These are phyloP conservation scores for Acheta domesticus DNA, from an alignment of 2,888 invertebrate species.

Conservation along the genomic window DNA sequence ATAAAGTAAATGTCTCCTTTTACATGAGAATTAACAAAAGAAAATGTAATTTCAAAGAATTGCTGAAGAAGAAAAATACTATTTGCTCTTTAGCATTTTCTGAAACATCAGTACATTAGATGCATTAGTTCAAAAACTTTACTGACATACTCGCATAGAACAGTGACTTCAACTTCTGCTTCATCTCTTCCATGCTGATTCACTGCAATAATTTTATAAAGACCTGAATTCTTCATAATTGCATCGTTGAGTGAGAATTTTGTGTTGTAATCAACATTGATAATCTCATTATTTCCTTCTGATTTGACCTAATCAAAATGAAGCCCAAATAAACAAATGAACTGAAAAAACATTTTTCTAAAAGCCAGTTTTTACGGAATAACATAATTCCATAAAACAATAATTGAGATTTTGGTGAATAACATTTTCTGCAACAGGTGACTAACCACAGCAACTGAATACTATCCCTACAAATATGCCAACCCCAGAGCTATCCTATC, in stretches of 20 bases:
- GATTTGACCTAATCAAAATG: slow-evolving; percentile 53
- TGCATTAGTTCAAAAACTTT: background rate
- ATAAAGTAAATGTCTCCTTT: background rate
- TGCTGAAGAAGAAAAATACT: background rate
- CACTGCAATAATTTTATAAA: slow-evolving; percentile 84
- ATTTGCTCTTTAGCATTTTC: background rate
- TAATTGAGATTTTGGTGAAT: too few relatives aligned
- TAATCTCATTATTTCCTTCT: slow-evolving; percentile 68
- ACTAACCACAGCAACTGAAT: too few relatives aligned
- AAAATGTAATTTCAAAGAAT: background rate
- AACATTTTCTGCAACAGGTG: too few relatives aligned
- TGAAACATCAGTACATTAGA: background rate
- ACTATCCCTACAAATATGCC: too few relatives aligned
- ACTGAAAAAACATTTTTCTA: background rate
- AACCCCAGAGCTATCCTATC: too few relatives aligned
- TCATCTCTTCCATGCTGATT: slow-evolving; percentile 91
- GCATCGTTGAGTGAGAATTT: slow-evolving; percentile 78
- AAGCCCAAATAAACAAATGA: slow-evolving; percentile 20
- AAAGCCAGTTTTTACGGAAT: too few relatives aligned
- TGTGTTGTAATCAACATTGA: slow-evolving; percentile 86
- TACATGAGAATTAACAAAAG: background rate
- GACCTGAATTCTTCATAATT: slow-evolving; percentile 79
- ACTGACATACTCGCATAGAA: slow-evolving; percentile 58
- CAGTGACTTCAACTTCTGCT: slow-evolving; percentile 89
- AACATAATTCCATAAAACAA: too few relatives aligned